A percentile compares a stretch with the other conserved stretches of the same genome.
Evolutionary conservation across 2,797 vertebrate genomes (phyloP).

Genomic region (Catharus ustulatus): DNA sequence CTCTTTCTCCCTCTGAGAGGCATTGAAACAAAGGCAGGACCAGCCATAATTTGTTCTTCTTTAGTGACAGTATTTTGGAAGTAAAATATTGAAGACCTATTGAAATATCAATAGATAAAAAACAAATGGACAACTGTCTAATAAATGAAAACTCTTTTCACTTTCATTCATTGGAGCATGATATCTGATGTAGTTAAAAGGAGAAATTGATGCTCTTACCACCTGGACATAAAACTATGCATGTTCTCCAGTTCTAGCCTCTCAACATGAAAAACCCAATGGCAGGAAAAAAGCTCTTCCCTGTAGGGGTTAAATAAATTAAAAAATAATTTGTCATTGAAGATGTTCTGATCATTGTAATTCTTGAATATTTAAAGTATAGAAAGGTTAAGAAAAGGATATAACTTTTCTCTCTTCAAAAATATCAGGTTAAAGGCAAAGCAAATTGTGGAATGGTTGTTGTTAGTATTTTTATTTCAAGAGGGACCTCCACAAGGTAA

Average conservation of each 20-base stretch:
- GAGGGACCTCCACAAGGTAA: not conserved
- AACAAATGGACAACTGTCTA: not conserved
- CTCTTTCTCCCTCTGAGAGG: not conserved
- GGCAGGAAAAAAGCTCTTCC: not conserved
- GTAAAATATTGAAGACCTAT: not conserved
- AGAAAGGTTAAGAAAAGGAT: not conserved
- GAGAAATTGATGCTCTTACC: not conserved
- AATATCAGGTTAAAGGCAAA: not conserved
- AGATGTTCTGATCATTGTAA: not conserved
- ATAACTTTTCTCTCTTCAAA: not conserved
- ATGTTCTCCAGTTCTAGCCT: not conserved
- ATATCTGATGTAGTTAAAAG: not conserved
- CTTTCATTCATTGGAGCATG: not conserved
- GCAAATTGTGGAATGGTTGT: not conserved
- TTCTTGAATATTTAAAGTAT: not conserved
- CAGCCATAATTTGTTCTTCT: not conserved
- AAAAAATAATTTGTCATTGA: not conserved
- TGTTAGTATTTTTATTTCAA: not conserved
- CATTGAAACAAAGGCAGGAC: not conserved
- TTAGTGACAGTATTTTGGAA: not conserved
- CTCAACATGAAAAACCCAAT: not conserved
- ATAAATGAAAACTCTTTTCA: not conserved
- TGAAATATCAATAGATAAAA: not conserved
- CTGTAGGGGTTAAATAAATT: not conserved
- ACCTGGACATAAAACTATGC: not conserved